Conservation (phyloP, 2,888 invertebrate genomes). For the Heliconius ethilla region DNA sequence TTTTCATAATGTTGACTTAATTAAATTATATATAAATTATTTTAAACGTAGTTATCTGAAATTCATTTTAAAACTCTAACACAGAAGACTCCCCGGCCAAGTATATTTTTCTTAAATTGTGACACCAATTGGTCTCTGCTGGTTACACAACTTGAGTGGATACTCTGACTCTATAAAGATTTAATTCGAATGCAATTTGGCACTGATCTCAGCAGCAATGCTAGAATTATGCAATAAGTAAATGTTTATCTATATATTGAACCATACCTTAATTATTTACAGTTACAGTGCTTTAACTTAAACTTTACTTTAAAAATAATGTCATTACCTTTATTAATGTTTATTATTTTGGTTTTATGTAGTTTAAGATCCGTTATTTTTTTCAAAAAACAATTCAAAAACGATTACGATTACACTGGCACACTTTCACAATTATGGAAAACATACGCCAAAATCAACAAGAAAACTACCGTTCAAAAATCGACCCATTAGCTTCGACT, state of each 20-base stretch:
- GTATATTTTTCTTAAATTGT: conserved; percentile 38
- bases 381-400: conserved; percentile 16
- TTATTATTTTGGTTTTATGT: conserved; percentile 8
- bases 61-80: not conserved
- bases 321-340: conserved; percentile 4
- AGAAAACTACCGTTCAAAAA: conserved; percentile 29
- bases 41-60: not conserved
- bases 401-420: conserved; percentile 16
- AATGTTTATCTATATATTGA: conserved; percentile 31
- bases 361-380: not conserved
- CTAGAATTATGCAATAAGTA: conserved; percentile 44
- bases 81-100: conserved; percentile 20
- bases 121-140: conserved; percentile 40
- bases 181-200: conserved; percentile 48
- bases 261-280: not conserved
- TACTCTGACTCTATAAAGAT: conserved; percentile 43
- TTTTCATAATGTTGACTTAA: not conserved
- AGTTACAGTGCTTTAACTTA: not conserved
- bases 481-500: conserved; percentile 1
- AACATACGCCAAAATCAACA: conserved; percentile 28
- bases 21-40: not conserved
- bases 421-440: conserved; percentile 30
- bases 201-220: conserved; percentile 43
- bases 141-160: conserved; percentile 44
- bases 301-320: not conserved